phyloP scores from a whole-genome alignment of 2,113 vertebrate species.

The Acrocephalus kingi region DNA sequence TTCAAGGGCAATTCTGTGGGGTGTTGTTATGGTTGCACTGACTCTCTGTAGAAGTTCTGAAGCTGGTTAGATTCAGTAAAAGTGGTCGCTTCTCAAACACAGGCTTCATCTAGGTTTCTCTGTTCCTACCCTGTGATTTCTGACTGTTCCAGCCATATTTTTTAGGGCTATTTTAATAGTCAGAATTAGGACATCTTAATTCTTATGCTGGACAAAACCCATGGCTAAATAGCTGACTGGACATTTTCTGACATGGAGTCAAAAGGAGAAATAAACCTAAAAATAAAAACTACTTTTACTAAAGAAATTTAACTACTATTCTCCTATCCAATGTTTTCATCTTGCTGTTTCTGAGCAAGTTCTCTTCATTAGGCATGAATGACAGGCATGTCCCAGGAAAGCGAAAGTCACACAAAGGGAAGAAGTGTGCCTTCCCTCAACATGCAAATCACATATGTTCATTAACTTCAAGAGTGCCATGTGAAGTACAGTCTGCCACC shows the following conservation, averaged over 20 bases:
- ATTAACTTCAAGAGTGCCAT: slow-evolving; percentile 67
- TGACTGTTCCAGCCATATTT: background rate
- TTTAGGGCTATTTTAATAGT: background rate
- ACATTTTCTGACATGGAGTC: background rate
- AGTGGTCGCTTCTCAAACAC: background rate
- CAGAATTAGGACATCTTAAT: background rate
- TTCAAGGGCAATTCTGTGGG: background rate
- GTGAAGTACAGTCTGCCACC: slow-evolving; percentile 65
- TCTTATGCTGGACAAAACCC: background rate
- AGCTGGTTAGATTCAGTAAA: background rate
- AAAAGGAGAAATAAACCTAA: background rate
- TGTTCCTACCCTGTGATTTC: background rate
- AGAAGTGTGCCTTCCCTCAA: slow-evolving; percentile 66
- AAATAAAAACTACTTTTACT: background rate
- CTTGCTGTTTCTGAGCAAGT: background rate
- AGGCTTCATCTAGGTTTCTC: background rate
- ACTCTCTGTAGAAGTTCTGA: background rate
- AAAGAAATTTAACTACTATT: background rate
- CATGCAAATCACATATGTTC: slow-evolving; percentile 72
- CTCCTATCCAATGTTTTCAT: background rate
- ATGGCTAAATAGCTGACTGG: background rate
- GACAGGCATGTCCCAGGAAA: slow-evolving; percentile 57
- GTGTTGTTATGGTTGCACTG: background rate
- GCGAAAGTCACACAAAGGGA: slow-evolving; percentile 64
- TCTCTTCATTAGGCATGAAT: slow-evolving; percentile 61